These are phyloP conservation scores for Archaeoteleia sp. DNA, from an alignment of 2,888 invertebrate species.

Conservation along the genomic window DNA sequence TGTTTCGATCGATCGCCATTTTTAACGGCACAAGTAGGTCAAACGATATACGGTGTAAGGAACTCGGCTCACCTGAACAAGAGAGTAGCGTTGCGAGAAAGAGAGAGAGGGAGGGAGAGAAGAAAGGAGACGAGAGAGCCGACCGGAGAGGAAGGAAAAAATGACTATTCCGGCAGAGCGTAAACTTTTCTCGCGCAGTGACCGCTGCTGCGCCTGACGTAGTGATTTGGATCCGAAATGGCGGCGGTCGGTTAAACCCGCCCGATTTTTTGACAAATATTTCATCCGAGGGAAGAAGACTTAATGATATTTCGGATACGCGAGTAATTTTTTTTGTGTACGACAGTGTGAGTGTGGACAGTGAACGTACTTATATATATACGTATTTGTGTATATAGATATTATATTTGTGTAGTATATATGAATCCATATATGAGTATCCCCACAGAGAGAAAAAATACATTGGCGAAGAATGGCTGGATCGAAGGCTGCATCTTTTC, in stretches of 20 bases:
- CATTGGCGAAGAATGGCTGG: conserved; percentile 36
- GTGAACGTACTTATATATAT: no score
- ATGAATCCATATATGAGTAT: conserved; percentile 15
- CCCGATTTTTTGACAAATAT: background rate
- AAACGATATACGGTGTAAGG: conserved; percentile 51
- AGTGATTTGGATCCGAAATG: conserved; percentile 51
- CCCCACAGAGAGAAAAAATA: conserved; percentile 26
- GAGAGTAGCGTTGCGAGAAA: conserved; percentile 33
- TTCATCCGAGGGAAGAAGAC: background rate
- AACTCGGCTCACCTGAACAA: conserved; percentile 44
- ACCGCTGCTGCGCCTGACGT: conserved; percentile 41
- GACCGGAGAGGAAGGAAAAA: conserved; percentile 14
- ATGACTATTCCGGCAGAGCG: conserved; percentile 47
- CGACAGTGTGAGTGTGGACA: conserved; percentile 19
- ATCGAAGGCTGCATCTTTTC: conserved; percentile 29
- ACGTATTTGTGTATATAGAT: conserved; percentile 13
- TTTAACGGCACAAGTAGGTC: conserved; percentile 50
- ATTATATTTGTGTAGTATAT: conserved; percentile 37
- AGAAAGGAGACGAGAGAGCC: conserved; percentile 28
- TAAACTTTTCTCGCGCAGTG: conserved; percentile 43
- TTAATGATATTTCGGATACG: background rate
- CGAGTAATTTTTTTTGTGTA: conserved; percentile 2
- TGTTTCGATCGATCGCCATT: conserved; percentile 46
- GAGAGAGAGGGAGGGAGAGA: conserved; percentile 35
- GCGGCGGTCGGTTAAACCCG: conserved; percentile 46